These are phyloP conservation scores for Phaetusa simplex DNA, from an alignment of 2,113 vertebrate species.

Conservation along the genomic window DNA sequence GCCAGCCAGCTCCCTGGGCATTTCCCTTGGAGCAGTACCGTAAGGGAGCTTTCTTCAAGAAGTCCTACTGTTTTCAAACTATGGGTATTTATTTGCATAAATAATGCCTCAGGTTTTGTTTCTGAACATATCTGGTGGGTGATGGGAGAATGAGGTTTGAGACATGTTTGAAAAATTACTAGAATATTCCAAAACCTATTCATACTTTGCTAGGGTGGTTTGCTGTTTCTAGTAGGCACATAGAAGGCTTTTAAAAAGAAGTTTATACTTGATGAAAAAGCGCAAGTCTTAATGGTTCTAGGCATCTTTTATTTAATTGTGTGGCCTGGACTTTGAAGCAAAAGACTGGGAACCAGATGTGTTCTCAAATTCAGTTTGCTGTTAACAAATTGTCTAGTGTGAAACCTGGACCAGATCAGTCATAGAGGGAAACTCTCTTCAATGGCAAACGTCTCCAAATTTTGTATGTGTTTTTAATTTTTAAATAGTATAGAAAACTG, in stretches of 20 bases:
- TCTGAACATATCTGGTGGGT: neutral
- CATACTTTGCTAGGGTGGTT: neutral
- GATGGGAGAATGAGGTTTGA: neutral
- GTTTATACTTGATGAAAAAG: neutral
- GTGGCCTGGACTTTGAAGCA: neutral
- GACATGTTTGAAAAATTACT: neutral
- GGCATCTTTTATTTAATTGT: neutral
- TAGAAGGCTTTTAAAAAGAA: neutral
- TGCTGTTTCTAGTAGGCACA: neutral
- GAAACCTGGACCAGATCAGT: neutral
- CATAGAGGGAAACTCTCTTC: neutral
- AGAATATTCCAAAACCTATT: neutral
- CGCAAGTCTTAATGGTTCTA: neutral
- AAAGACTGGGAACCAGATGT: neutral
- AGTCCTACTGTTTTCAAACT: neutral
- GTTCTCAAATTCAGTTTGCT: neutral
- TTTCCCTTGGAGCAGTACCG: neutral
- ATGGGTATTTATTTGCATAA: neutral
- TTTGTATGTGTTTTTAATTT: neutral
- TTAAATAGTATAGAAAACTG: neutral
- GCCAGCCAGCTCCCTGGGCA: neutral
- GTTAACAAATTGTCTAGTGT: neutral
- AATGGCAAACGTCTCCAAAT: neutral
- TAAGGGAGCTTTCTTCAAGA: neutral
- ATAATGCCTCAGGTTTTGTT: neutral